Evolutionary conservation across 2,888 invertebrate species (phyloP), one percentile per base, ranked within the genome.

Genomic region (Aricia artaxerxes): DNA sequence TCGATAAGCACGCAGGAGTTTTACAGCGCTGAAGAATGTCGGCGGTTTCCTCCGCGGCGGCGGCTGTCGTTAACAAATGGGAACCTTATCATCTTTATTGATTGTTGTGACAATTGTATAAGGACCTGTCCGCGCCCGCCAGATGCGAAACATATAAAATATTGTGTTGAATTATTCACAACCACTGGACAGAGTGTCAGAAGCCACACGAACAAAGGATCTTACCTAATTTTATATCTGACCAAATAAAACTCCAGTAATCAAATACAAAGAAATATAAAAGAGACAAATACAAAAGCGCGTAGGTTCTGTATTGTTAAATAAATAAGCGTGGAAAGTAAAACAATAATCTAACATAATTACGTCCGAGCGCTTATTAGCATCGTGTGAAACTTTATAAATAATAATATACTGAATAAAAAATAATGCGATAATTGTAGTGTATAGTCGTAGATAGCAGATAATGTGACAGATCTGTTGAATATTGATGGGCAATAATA

Each of bases 1-100:
- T 24, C 4, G 44, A 73, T 73, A 73, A 73, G 73, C 73, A 73
- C 73, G 40, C 16, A 44, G 44, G 73, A 44, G 40, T 9, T 44
- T 49, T 49, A 75, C 75, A 49, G 75, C 24, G 3, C 24, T 11
- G 24, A 24, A 11, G 75, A 75, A 75, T 75, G 85, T 82, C 82
- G 82, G 81, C 80, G 83, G 82, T 82, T 78, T 80, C 81, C 80
- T 73, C 64, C 11, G 35, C 38, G 69, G 35, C 16, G 69, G 69
- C 69, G 69, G 69, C 69, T 13, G 35, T 38, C 69, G 69, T 38
- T 69, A 69, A 69, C 69, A 69, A 69, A 69, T 69, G 69, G 24
- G 69, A 69, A 13, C 35, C 69, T 69, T 69, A 69, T 69, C 69
- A 16, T 69, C 69, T 69, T 35, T 35, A 13, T 69, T 69, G 69